Conservation (phyloP, 2,797 vertebrate genomes). For the Alca torda region DNA sequence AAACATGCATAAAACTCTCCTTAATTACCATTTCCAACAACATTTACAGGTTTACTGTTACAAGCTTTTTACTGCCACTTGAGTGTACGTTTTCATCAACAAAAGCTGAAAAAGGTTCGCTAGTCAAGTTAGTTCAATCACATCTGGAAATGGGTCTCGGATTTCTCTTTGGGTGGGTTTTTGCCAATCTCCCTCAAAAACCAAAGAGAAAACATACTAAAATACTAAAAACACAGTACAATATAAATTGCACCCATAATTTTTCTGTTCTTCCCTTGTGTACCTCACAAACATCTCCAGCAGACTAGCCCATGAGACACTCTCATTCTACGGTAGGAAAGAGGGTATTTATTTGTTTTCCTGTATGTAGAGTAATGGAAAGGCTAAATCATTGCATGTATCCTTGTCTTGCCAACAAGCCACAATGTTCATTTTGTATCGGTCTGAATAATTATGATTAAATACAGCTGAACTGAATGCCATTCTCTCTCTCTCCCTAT, state of each 20-base stretch:
- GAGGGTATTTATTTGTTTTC: neutral
- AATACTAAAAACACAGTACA: neutral
- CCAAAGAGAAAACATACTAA: neutral
- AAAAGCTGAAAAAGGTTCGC: neutral
- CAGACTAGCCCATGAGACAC: neutral
- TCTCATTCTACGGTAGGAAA: neutral
- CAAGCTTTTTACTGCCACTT: neutral
- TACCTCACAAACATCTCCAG: neutral
- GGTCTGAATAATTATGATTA: neutral
- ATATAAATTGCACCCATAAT: neutral
- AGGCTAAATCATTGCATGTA: neutral
- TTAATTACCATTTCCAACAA: neutral
- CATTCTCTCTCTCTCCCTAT: neutral
- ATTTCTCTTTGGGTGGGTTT: neutral
- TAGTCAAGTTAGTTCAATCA: neutral
- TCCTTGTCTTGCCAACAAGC: neutral
- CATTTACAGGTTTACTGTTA: neutral
- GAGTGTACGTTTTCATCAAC: neutral
- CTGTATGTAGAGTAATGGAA: neutral
- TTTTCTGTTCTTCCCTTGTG: neutral
- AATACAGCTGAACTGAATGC: neutral
- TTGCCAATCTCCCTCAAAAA: neutral
- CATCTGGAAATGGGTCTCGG: neutral
- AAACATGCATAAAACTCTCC: neutral
- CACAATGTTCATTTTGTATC: rapidly evolving